Base-by-base conservation (phyloP, 2,797 vertebrate species). In the Percopsis omiscomaycus region DNA sequence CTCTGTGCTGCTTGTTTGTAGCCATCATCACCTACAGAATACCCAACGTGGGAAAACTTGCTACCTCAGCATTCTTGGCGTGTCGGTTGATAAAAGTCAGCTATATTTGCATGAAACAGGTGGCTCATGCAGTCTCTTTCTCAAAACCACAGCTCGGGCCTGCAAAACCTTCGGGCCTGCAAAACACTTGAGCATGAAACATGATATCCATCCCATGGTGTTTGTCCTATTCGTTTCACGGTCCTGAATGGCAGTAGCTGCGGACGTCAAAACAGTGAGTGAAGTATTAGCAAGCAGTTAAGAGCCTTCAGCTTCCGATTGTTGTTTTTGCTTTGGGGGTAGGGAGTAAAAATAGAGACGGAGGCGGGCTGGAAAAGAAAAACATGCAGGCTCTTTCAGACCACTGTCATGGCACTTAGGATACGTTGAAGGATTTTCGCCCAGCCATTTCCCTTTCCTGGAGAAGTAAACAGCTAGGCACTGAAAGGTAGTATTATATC, bases 371-470 rank as follows among this genome's bases (percentile, higher is more conserved):
- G 32, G 77, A 80, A 87, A 87, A 53, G 55, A 44, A 65, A 67
- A 89, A 88, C 86, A 92, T 81, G 82, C 86, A 67, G 86, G 89
- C 84, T 87, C 87, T 91, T 89, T 89, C 83, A 91, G 85, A 74
- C 80, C 79, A 78, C 85, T 88, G 89, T 91, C 88, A 88, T 83
- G 88, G 88, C 89, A 91, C 92, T 93, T 92, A 88, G 82, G 83
- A 88, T 84, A 84, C 75, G 89, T 84, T 90, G 90, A 92, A 88
- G 84, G 90, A 90, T 92, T 87, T 82, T 84, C 88, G 87, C 82
- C 84, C 86, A 84, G 74, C 86, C 87, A 74, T 89, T 88, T 79
- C 87, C 83, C 79, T 82, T 86, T 82, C 77, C 82, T 88, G 88
- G 84, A 91, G 82, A 77, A 83, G 86, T 87, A 88, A 92, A 91